A percentile compares a stretch with the other conserved stretches of the same genome.
These are phyloP conservation scores for Phaetusa simplex DNA, from an alignment of 2,113 vertebrate genomes.

Conservation along the genomic window DNA sequence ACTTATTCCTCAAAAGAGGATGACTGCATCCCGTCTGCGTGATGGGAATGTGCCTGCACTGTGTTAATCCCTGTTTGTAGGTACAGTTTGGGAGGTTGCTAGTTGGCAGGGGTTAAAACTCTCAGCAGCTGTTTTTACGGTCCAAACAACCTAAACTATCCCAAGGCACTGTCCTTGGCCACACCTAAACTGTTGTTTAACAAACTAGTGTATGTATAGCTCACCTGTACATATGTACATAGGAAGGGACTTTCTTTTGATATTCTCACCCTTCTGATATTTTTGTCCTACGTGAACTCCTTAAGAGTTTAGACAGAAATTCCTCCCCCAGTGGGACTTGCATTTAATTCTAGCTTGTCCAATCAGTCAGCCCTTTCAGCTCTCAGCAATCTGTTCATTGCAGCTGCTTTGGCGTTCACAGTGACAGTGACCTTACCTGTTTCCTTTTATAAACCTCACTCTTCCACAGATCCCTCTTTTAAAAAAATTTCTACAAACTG, in stretches of 20 bases:
- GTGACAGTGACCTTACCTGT: neutral
- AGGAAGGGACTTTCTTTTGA: neutral
- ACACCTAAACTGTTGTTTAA: neutral
- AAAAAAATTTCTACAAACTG: neutral
- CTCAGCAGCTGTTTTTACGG: neutral
- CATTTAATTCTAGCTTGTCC: neutral
- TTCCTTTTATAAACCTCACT: neutral
- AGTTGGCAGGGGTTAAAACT: neutral
- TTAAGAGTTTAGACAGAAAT: neutral
- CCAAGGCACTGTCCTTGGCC: too few species aligned
- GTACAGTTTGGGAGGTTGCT: neutral
- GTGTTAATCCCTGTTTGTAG: neutral
- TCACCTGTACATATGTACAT: fast-evolving
- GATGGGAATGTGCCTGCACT: neutral
- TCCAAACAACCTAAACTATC: neutral
- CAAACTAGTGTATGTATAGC: neutral
- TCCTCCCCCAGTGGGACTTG: neutral
- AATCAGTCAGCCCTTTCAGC: neutral
- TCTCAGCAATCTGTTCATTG: neutral
- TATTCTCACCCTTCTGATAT: neutral
- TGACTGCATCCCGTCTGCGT: neutral
- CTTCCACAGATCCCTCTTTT: neutral
- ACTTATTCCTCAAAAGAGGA: neutral
- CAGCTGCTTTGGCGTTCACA: neutral
- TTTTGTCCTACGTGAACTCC: neutral